Conservation (phyloP, 2,888 invertebrate species). For the Tenthredo notha region DNA sequence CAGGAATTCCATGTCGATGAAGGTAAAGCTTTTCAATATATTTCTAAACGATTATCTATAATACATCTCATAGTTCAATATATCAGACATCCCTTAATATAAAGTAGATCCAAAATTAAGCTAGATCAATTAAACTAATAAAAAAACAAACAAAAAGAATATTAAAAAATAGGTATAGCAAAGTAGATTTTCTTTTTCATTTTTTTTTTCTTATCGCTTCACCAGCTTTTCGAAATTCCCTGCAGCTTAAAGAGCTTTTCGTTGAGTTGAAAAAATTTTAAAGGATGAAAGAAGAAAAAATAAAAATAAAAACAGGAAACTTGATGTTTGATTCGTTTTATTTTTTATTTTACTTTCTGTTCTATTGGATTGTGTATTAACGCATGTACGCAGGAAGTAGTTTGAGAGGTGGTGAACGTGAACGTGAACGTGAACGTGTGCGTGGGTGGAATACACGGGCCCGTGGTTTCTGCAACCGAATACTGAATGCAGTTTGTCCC, state of each 20-base stretch:
- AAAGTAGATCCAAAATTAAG: background rate
- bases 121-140: background rate
- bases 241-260: background rate
- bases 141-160: background rate
- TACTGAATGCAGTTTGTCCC: constrained; percentile 76
- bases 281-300: background rate
- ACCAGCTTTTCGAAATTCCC: background rate
- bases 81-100: background rate
- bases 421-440: constrained; percentile 72
- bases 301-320: background rate
- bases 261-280: background rate
- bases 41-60: background rate
- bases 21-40: constrained; percentile 65
- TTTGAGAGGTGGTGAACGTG: constrained; percentile 72
- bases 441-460: constrained; percentile 77
- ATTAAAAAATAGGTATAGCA: background rate
- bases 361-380: background rate
- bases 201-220: background rate
- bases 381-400: constrained; percentile 73
- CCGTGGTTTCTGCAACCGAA: constrained; percentile 77
- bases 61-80: background rate
- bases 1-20: constrained; percentile 68
- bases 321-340: constrained; percentile 12
- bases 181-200: background rate
- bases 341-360: background rate